Evolutionary conservation across 2,797 vertebrate species (phyloP), one percentile per base, ranked within the genome.

Genomic region (Cyprinodon diabolis): DNA sequence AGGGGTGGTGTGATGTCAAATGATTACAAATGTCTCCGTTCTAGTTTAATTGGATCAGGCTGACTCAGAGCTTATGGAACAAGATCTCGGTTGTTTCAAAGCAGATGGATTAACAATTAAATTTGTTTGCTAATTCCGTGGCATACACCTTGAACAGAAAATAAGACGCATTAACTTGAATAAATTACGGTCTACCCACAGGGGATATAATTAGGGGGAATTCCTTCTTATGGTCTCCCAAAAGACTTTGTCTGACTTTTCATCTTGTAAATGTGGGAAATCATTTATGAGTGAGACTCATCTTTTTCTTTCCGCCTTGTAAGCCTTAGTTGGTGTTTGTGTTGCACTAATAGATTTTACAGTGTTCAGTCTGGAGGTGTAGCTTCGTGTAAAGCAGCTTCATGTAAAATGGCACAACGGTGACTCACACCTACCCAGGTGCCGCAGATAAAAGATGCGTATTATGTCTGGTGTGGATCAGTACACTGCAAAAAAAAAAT

Each of bases 31-130:
- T 88, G 93, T 91, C 90, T 93, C 82, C 66, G 87, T 94, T 94
- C 87, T 92, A 87, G 81, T 77, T 65, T 94, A 95, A 95, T 93
- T 93, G 93, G 93, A 94, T 94, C 91, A 95, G 85, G 87, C 87
- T 93, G 93, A 94, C 90, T 94, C 91, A 90, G 78, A 89, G 93
- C 88, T 90, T 92, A 89, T 90, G 90, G 88, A 93, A 93, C 93
- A 93, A 92, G 92, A 93, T 94, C 86, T 89, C 56, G 84, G 86
- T 93, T 93, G 92, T 95, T 93, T 93, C 88, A 81, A 78, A 90
- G 89, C 89, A 90, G 89, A 93, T 91, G 91, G 91, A 94, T 92
- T 92, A 94, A 93, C 94, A 94, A 93, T 93, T 94, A 89, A 91
- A 94, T 91, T 89, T 94, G 86, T 91, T 93, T 89, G 84, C 74